phyloP scores from a whole-genome alignment of 2,888 invertebrate species.

The Lathronympha strigana region DNA sequence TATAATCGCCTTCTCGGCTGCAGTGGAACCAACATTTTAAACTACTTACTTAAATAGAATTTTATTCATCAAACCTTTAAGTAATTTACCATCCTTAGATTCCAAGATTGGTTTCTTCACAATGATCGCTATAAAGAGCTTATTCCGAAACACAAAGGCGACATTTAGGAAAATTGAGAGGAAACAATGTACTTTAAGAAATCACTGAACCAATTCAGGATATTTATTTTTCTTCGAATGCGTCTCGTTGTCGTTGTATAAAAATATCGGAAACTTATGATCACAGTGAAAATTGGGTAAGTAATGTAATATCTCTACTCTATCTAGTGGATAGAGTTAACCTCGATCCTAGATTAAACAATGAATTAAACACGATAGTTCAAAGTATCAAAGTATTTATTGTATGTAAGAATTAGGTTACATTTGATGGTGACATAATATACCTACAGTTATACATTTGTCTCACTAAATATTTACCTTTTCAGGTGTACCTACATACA shows the following conservation, averaged over 20 bases:
- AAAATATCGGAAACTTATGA: constrained; percentile 1
- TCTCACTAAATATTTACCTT: too few species aligned
- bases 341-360: too few species aligned
- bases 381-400: too few species aligned
- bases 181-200: constrained; percentile 12
- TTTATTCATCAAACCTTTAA: neutral
- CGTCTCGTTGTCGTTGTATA: constrained; percentile 2
- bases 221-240: constrained; percentile 8
- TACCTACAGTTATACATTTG: too few species aligned
- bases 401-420: too few species aligned
- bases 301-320: too few species aligned
- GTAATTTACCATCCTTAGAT: neutral
- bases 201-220: constrained; percentile 22
- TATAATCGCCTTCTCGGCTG: neutral
- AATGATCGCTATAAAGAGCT: constrained; percentile 23
- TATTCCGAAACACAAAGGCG: constrained; percentile 30
- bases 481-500: too few species aligned
- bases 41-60: neutral
- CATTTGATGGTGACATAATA: too few species aligned
- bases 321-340: too few species aligned
- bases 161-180: constrained; percentile 34
- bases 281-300: neutral
- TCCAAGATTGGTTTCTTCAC: constrained; percentile 5
- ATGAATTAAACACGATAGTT: too few species aligned
- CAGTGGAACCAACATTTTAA: neutral